phyloP scores from a whole-genome alignment of 2,888 invertebrate species.

The Pollenia labialis region DNA sequence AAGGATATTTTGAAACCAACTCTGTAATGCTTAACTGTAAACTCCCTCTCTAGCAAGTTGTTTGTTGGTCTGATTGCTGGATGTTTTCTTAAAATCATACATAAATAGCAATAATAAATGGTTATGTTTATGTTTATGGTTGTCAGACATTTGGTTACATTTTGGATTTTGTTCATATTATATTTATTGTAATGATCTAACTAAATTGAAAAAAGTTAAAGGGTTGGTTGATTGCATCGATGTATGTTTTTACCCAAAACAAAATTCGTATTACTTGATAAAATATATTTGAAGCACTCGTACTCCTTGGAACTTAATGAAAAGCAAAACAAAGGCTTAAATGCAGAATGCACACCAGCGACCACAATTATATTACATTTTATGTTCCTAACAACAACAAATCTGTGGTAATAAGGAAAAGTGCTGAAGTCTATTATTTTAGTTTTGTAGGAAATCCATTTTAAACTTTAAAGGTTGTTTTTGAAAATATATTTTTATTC shows the following conservation, averaged over 20 bases:
- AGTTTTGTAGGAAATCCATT: neutral
- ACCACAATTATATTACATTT: neutral
- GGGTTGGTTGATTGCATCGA: slow-evolving; percentile 21
- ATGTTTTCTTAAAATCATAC: neutral
- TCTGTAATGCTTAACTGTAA: no score
- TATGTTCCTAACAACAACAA: neutral
- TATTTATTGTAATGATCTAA: slow-evolving; percentile 19
- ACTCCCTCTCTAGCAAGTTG: neutral
- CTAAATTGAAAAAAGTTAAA: slow-evolving; percentile 14
- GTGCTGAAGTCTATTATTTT: neutral
- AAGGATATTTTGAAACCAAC: neutral
- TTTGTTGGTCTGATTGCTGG: neutral
- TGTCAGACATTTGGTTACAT: slow-evolving; percentile 3
- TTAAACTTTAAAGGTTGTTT: no score
- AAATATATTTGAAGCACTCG: no score
- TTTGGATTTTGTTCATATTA: neutral
- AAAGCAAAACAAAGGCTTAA: slow-evolving; percentile 46
- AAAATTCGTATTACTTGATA: slow-evolving; percentile 11
- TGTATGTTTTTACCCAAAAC: neutral
- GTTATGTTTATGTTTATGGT: slow-evolving; percentile 15
- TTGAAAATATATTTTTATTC: no score
- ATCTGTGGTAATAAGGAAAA: no score
- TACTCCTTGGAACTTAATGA: slow-evolving; percentile 33
- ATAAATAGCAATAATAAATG: slow-evolving; percentile 9
- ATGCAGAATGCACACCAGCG: slow-evolving; percentile 21